Conservation (phyloP, 2,797 vertebrate genomes). For the Aphelocoma californica region DNA sequence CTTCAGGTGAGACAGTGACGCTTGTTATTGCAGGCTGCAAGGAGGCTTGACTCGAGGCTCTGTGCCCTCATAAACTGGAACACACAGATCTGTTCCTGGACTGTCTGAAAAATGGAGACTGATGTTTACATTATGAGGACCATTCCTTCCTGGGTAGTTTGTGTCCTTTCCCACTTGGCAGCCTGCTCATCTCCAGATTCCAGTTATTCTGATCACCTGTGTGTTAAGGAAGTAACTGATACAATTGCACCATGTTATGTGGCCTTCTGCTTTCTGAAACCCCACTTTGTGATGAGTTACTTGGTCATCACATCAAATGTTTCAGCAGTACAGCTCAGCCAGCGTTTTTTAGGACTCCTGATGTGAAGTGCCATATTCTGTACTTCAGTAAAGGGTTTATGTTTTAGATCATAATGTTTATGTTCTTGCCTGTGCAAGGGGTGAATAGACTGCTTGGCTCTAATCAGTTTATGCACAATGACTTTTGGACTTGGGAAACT, state of each 20-base stretch:
- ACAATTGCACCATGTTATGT: background rate
- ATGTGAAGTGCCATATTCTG: slow-evolving; percentile 34
- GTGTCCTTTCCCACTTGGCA: background rate
- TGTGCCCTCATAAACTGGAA: background rate
- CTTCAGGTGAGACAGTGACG: background rate
- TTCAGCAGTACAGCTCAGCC: background rate
- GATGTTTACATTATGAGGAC: background rate
- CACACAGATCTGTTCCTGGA: background rate
- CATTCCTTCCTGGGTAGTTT: background rate
- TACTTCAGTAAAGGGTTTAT: background rate
- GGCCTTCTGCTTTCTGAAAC: background rate
- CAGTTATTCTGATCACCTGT: background rate
- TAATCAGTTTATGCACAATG: background rate
- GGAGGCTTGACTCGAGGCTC: background rate
- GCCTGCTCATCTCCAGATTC: background rate
- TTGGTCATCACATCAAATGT: background rate
- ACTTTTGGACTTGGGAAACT: background rate
- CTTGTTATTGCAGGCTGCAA: background rate
- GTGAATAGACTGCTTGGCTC: background rate
- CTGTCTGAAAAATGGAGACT: background rate
- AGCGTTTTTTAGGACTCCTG: background rate
- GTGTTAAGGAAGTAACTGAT: background rate
- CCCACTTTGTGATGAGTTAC: background rate
- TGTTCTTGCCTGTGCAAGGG: background rate
- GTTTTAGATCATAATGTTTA: background rate